phyloP scores from a whole-genome alignment of 2,888 invertebrate genomes.

The Platycheirus albimanus region DNA sequence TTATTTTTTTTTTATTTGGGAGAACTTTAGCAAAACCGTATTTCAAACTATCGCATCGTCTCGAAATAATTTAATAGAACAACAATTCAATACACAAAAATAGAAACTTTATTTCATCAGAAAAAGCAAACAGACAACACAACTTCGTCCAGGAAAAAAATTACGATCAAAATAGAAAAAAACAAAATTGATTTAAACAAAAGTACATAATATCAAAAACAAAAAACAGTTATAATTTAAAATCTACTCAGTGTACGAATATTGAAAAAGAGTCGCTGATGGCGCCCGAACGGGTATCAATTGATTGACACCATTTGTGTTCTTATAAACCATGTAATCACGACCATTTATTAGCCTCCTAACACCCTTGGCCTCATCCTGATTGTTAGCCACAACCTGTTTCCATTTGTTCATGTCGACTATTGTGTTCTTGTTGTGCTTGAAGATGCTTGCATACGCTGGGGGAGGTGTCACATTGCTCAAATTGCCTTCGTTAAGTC shows the following conservation, averaged over 20 bases:
- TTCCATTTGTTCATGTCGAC: slow-evolving; percentile 55
- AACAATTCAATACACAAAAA: slow-evolving; percentile 38
- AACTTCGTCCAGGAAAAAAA: slow-evolving; percentile 8
- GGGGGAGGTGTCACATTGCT: slow-evolving; percentile 84
- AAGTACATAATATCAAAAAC: not conserved
- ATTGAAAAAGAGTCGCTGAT: slow-evolving; percentile 90
- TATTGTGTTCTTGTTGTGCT: slow-evolving; percentile 61
- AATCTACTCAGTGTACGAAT: slow-evolving; percentile 81
- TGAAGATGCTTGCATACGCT: slow-evolving; percentile 85
- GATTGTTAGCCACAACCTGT: slow-evolving; percentile 39
- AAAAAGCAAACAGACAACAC: slow-evolving; percentile 28
- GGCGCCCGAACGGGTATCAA: slow-evolving; percentile 90
- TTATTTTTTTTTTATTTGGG: too few relatives aligned
- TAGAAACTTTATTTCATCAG: slow-evolving; percentile 47
- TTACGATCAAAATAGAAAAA: slow-evolving; percentile 9
- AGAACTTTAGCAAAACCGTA: too few relatives aligned
- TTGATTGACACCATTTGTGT: slow-evolving; percentile 85
- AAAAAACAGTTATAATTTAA: not conserved
- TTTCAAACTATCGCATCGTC: too few relatives aligned
- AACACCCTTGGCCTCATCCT: slow-evolving; percentile 79
- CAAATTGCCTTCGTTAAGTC: slow-evolving; percentile 77
- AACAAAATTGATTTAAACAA: not conserved
- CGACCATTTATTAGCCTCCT: slow-evolving; percentile 88
- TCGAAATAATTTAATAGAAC: not conserved
- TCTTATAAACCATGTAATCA: slow-evolving; percentile 88